Percentiles rank a stretch among this genome's conserved stretches.
phyloP scores from a whole-genome alignment of 2,797 vertebrate species.

The Sarcophilus harrisii region DNA sequence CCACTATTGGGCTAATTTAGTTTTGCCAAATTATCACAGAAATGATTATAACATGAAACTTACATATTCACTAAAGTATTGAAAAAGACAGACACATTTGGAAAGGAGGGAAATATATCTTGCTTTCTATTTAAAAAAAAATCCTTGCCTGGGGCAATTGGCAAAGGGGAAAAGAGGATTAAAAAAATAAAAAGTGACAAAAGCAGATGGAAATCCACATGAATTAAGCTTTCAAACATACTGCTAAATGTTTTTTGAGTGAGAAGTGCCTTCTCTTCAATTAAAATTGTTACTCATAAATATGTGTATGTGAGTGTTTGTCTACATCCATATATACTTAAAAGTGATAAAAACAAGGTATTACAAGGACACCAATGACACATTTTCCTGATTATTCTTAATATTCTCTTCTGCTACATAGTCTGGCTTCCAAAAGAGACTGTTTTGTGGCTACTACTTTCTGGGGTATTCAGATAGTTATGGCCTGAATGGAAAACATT shows the following conservation, averaged over 20 bases:
- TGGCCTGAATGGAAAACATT: conserved; percentile 35
- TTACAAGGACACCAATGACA: neutral
- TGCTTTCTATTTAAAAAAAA: conserved; percentile 32
- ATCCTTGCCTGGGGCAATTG: conserved; percentile 5
- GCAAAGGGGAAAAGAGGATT: conserved; percentile 14
- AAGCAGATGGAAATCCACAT: neutral
- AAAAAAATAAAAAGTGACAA: neutral
- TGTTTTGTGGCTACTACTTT: conserved; percentile 40
- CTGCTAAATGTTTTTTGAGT: neutral
- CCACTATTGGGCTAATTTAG: neutral
- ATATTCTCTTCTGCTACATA: neutral
- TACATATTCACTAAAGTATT: neutral
- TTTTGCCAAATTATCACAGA: neutral
- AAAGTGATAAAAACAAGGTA: conserved; percentile 13
- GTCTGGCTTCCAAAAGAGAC: neutral
- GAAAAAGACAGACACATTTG: conserved; percentile 10
- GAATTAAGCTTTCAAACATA: conserved; percentile 12
- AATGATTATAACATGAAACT: neutral
- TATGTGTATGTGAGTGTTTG: conserved; percentile 11
- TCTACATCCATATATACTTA: conserved; percentile 34
- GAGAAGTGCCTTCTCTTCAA: neutral
- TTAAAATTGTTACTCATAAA: neutral
- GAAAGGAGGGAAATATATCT: neutral
- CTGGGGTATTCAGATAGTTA: neutral
- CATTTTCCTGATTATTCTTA: conserved; percentile 21